Evolutionary conservation across 2,888 invertebrate genomes (phyloP).

Genomic region (Halocaridina rubra): DNA sequence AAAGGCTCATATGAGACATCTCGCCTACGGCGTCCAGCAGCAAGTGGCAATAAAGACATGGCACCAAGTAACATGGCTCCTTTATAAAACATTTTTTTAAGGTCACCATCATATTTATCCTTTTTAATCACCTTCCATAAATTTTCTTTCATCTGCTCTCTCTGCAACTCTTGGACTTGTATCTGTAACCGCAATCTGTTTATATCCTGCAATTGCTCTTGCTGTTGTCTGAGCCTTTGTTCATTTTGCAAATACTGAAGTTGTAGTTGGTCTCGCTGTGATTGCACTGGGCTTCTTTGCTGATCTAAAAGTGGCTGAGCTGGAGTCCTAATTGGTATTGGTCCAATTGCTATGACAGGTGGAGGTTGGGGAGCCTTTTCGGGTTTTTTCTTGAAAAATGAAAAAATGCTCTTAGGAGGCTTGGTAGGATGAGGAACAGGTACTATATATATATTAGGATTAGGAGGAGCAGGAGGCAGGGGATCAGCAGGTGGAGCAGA

Average conservation of each 20-base stretch:
- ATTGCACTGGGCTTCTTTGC: slow-evolving; percentile 28
- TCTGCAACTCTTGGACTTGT: slow-evolving; percentile 47
- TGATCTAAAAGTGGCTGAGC: neutral
- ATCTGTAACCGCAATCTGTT: slow-evolving; percentile 64
- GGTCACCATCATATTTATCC: slow-evolving; percentile 41
- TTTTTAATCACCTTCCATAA: slow-evolving; percentile 44
- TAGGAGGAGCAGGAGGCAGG: slow-evolving; percentile 19
- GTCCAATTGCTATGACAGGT: slow-evolving; percentile 25
- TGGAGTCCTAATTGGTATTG: neutral
- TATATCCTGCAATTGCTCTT: slow-evolving; percentile 75
- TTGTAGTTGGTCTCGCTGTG: slow-evolving; percentile 2
- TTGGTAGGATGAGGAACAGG: neutral
- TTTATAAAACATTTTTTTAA: slow-evolving; percentile 59
- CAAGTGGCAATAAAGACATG: slow-evolving; percentile 55
- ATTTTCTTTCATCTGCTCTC: slow-evolving; percentile 40
- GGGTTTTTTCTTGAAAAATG: neutral
- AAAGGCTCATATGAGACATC: neutral
- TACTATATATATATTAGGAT: neutral
- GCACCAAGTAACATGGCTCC: slow-evolving; percentile 62
- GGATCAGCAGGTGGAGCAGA: slow-evolving; percentile 12
- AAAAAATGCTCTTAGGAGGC: neutral
- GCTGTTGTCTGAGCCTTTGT: slow-evolving; percentile 80
- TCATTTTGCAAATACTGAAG: slow-evolving; percentile 24
- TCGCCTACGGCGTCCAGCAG: slow-evolving; percentile 29
- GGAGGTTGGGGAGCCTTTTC: slow-evolving; percentile 8